A percentile compares a stretch with the other conserved stretches of the same genome.
Evolutionary conservation across 1,140 invertebrate species (phyloP).

Genomic region (Diplogasteroides magnus): DNA sequence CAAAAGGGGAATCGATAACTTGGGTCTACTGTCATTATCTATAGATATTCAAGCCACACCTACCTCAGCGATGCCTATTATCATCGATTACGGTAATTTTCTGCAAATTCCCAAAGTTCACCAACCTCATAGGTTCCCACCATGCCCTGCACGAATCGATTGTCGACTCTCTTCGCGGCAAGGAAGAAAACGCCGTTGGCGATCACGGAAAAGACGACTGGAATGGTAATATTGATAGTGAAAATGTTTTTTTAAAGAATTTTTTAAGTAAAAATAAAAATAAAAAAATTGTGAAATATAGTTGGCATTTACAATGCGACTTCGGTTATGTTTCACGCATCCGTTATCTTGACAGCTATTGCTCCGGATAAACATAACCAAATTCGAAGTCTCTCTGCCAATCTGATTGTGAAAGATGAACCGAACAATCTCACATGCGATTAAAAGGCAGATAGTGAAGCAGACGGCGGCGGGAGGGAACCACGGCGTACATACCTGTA

Average conservation of each 20-base stretch:
- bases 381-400: too few species aligned
- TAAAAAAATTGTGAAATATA: background rate
- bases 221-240: too few species aligned
- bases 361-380: too few species aligned
- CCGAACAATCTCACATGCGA: conserved; percentile 38
- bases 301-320: too few species aligned
- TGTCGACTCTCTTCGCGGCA: conserved; percentile 53
- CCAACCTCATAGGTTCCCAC: conserved; percentile 39
- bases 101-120: background rate
- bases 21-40: too few species aligned
- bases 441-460: conserved; percentile 50
- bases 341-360: too few species aligned
- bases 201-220: conserved; percentile 48
- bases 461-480: conserved; percentile 47
- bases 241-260: too few species aligned
- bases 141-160: conserved; percentile 53
- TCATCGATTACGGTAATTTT: too few species aligned
- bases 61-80: too few species aligned
- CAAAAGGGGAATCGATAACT: background rate
- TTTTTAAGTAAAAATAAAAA: conserved; percentile 4
- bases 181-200: conserved; percentile 55
- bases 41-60: too few species aligned
- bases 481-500: conserved; percentile 54
- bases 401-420: too few species aligned
- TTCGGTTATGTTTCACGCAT: too few species aligned